Conservation (phyloP, 2,888 invertebrate genomes). For the Eilema depressum region DNA sequence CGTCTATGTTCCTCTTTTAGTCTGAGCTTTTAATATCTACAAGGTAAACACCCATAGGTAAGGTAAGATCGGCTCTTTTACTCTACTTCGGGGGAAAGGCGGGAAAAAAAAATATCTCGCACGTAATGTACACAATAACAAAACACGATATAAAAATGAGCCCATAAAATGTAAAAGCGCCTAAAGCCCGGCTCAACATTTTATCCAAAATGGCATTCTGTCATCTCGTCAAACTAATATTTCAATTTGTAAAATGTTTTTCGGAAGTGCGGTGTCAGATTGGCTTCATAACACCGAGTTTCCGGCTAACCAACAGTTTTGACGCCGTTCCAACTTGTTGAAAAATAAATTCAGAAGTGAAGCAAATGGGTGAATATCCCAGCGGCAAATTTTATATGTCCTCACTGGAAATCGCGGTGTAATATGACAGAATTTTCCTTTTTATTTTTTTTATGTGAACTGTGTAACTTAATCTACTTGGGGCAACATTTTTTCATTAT, state of each 20-base stretch:
- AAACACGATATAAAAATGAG: not conserved
- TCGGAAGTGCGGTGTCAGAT: slow-evolving; percentile 27
- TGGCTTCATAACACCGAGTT: slow-evolving; percentile 25
- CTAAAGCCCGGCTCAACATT: not conserved
- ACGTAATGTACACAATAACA: not conserved
- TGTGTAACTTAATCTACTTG: no score
- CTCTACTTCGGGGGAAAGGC: not conserved
- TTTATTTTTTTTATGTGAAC: no score
- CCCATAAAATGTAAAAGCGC: not conserved
- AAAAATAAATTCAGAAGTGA: not conserved
- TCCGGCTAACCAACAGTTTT: slow-evolving; percentile 23
- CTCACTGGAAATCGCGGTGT: no score
- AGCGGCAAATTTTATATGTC: no score
- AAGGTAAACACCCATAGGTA: no score
- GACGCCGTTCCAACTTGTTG: slow-evolving; percentile 16
- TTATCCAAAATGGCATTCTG: not conserved
- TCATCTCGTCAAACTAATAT: not conserved
- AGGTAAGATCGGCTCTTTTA: no score
- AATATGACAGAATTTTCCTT: no score
- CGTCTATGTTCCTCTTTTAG: no score
- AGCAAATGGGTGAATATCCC: no score
- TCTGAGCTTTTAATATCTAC: no score
- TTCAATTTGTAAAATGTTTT: slow-evolving; percentile 8
- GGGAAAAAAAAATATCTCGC: not conserved
- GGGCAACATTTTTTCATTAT: no score